Evolutionary conservation across 1,140 invertebrate species (phyloP).

Genomic region (Trachymyrmex septentrionalis): DNA sequence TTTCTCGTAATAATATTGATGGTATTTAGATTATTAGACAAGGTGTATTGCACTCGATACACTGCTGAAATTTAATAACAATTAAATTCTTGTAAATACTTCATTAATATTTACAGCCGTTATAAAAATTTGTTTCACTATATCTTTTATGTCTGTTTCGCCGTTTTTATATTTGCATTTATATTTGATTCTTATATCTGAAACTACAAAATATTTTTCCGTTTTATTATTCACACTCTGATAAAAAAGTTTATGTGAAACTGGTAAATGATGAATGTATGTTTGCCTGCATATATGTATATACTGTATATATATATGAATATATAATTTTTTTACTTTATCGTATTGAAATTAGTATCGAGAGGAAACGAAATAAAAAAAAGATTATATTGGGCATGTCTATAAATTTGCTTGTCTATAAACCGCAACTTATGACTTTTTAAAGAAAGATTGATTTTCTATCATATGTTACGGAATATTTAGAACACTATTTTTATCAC

Average conservation of each 20-base stretch:
- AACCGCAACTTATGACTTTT: conserved; percentile 19
- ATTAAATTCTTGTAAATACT: not conserved
- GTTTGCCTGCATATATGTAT: not conserved
- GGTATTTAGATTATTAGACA: not conserved
- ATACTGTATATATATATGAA: too few relatives aligned
- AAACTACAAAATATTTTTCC: not conserved
- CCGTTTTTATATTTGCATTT: not conserved
- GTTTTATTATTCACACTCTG: not conserved
- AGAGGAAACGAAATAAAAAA: not conserved
- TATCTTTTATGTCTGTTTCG: not conserved
- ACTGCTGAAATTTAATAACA: not conserved
- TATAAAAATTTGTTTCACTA: not conserved
- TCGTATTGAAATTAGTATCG: not conserved
- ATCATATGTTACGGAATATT: not conserved
- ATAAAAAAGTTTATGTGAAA: not conserved
- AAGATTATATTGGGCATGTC: not conserved
- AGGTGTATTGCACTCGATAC: not conserved
- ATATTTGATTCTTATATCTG: not conserved
- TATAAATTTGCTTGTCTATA: not conserved
- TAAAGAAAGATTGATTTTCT: conserved; percentile 40
- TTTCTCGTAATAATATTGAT: not conserved
- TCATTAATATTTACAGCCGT: not conserved
- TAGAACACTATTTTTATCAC: conserved; percentile 17
- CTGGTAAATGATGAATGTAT: not conserved
- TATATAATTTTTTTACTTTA: not conserved